Evolutionary conservation across 2,797 vertebrate genomes (phyloP).

Genomic region (Oryzias sinensis): DNA sequence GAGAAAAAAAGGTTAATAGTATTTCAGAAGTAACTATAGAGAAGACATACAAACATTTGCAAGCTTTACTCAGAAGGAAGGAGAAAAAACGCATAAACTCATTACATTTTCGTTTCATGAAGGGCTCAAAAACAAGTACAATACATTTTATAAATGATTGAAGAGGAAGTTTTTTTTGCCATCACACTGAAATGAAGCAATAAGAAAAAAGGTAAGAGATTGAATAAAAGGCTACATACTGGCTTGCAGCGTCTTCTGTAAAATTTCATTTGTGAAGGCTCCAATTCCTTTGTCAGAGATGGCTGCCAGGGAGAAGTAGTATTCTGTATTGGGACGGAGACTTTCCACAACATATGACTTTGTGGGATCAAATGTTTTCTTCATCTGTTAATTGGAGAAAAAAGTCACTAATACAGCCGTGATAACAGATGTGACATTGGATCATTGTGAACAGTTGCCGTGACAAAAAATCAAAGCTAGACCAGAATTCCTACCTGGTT

Average conservation of each 20-base stretch:
- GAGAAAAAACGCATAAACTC: slow-evolving; percentile 2
- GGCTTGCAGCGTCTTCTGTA: slow-evolving; percentile 95
- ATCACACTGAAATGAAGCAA: slow-evolving; percentile 27
- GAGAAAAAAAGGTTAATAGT: slow-evolving; percentile 37
- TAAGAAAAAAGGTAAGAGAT: slow-evolving; percentile 28
- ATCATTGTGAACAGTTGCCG: background rate
- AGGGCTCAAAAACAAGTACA: slow-evolving; percentile 11
- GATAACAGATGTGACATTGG: background rate
- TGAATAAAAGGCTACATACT: slow-evolving; percentile 86
- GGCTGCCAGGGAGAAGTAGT: slow-evolving; percentile 92
- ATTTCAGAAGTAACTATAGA: slow-evolving; percentile 36
- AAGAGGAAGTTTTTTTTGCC: slow-evolving; percentile 41
- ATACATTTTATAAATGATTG: slow-evolving; percentile 11
- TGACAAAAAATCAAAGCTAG: background rate
- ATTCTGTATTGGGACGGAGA: slow-evolving; percentile 92
- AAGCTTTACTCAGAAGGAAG: slow-evolving; percentile 16
- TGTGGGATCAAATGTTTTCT: slow-evolving; percentile 86
- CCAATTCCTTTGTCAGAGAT: slow-evolving; percentile 93
- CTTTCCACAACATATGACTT: slow-evolving; percentile 88
- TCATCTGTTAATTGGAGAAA: slow-evolving; percentile 76
- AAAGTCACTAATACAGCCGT: slow-evolving; percentile 2
- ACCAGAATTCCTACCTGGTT: slow-evolving; percentile 77
- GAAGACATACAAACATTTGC: slow-evolving; percentile 20
- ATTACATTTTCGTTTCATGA: slow-evolving; percentile 21
- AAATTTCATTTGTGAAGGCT: slow-evolving; percentile 92